A percentile compares a stretch with the other conserved stretches of the same genome.
Conservation (phyloP, 2,113 vertebrate species). For the Plecotus auritus region DNA sequence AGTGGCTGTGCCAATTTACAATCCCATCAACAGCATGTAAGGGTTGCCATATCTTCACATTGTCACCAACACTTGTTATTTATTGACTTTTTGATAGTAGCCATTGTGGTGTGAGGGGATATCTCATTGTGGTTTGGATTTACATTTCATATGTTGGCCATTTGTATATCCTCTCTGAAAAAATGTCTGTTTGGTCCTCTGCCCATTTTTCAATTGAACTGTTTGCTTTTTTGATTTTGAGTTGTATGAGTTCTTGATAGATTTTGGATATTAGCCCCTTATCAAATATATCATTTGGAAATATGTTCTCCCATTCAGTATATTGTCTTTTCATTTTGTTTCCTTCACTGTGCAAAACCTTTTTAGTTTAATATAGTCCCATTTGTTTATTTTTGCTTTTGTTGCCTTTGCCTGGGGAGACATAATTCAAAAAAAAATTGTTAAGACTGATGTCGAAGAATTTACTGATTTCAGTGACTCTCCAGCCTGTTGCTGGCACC, state of each 20-base stretch:
- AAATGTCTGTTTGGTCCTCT: background rate
- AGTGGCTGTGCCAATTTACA: too few relatives aligned
- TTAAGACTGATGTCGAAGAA: background rate
- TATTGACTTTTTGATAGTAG: background rate
- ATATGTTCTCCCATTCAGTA: background rate
- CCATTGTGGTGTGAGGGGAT: background rate
- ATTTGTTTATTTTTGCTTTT: background rate
- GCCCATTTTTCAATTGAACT: background rate
- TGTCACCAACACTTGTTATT: background rate
- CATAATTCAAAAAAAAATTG: background rate
- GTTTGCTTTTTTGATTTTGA: background rate
- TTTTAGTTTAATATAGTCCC: background rate
- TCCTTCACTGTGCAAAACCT: background rate
- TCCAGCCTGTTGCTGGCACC: background rate
- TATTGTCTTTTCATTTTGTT: background rate
- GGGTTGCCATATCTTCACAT: background rate
- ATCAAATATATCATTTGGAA: background rate
- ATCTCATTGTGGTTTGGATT: background rate
- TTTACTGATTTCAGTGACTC: background rate
- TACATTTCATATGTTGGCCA: background rate
- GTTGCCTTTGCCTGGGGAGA: background rate
- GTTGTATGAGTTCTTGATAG: background rate
- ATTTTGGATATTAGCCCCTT: background rate
- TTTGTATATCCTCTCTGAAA: too few relatives aligned
- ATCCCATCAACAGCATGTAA: background rate